Evolutionary conservation across 1,140 invertebrate genomes (phyloP).

Genomic region (Hydropsyche tenuis): DNA sequence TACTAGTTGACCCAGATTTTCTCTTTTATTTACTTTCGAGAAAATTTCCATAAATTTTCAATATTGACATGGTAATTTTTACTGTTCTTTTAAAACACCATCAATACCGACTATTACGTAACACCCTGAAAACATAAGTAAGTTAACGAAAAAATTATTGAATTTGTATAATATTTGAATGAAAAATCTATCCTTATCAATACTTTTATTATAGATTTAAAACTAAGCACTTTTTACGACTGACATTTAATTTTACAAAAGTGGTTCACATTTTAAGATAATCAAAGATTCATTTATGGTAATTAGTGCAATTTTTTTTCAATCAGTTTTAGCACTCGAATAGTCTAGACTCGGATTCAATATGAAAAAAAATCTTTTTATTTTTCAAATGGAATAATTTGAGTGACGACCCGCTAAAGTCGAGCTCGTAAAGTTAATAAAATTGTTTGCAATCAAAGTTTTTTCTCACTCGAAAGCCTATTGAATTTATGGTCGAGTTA

Average conservation of each 20-base stretch:
- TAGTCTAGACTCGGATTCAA: too few species aligned
- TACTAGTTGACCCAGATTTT: constrained; percentile 27
- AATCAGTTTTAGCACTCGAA: too few species aligned
- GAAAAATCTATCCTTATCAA: neutral
- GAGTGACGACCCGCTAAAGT: too few species aligned
- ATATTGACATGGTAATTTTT: neutral
- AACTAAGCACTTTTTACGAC: neutral
- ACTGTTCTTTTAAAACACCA: neutral
- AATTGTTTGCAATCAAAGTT: too few species aligned
- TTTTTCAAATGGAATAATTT: too few species aligned
- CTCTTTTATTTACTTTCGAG: constrained; percentile 25
- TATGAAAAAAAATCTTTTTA: too few species aligned
- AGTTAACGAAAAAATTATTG: too few species aligned
- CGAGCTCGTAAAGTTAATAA: too few species aligned
- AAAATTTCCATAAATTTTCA: too few species aligned
- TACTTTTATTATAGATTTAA: neutral
- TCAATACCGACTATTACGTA: neutral
- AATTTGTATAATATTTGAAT: neutral
- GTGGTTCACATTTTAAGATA: constrained; percentile 18
- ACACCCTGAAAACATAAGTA: too few species aligned
- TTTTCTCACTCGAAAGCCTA: too few species aligned
- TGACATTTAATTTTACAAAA: constrained; percentile 16
- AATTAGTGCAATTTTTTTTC: neutral
- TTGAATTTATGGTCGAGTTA: too few species aligned
- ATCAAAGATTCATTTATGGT: constrained; percentile 6